phyloP scores from a whole-genome alignment of 2,888 invertebrate genomes.

The Gnatocerus cornutus region DNA sequence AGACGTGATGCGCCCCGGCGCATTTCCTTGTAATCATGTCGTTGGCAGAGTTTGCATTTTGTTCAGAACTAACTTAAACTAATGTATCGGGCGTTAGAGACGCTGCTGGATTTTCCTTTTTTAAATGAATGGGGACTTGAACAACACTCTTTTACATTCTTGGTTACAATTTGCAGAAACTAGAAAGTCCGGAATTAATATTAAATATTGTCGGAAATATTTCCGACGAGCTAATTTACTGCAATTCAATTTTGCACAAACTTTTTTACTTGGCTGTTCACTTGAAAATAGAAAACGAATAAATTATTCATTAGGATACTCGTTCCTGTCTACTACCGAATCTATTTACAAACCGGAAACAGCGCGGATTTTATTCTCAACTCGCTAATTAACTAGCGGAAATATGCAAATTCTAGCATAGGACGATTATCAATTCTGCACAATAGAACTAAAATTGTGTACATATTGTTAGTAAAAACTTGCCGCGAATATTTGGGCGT shows the following conservation, averaged over 20 bases:
- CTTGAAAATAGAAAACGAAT: too few relatives aligned
- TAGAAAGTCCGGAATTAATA: too few relatives aligned
- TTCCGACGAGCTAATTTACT: too few relatives aligned
- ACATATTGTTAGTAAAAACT: too few relatives aligned
- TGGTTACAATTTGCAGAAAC: too few relatives aligned
- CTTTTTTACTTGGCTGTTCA: too few relatives aligned
- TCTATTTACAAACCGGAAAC: neutral
- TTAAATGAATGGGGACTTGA: neutral
- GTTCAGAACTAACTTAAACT: neutral
- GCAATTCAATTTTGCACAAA: too few relatives aligned
- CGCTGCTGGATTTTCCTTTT: neutral
- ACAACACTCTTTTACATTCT: too few relatives aligned
- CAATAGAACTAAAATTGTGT: too few relatives aligned
- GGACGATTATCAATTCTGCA: neutral
- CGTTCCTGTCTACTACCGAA: neutral
- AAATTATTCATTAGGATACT: too few relatives aligned
- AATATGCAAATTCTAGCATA: neutral
- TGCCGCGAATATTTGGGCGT: slow-evolving; percentile 2
- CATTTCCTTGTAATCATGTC: slow-evolving; percentile 12
- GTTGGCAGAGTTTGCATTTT: slow-evolving; percentile 7
- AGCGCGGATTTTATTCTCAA: neutral
- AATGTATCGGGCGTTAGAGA: too few relatives aligned
- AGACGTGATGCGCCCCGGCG: slow-evolving; percentile 29
- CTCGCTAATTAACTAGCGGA: neutral
- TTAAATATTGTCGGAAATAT: too few relatives aligned